Evolutionary conservation across 2,113 vertebrate genomes (phyloP).

Genomic region (Narcine bancroftii): DNA sequence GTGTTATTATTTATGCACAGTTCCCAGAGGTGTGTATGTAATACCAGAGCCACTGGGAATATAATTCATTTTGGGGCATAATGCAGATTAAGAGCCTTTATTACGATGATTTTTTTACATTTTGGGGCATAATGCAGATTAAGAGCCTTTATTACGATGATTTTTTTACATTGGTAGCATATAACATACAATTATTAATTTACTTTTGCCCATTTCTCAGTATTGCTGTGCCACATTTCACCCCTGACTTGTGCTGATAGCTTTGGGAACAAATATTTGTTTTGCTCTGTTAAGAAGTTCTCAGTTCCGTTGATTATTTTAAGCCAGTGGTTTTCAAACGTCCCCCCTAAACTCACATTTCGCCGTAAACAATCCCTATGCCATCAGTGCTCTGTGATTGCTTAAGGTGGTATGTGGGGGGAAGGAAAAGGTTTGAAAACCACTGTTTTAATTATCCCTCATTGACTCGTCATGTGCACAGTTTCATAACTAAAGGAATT

Average conservation of each 20-base stretch:
- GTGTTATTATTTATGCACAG: neutral
- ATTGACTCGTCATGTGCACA: no score
- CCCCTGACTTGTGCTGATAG: neutral
- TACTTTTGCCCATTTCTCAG: neutral
- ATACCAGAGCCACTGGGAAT: neutral
- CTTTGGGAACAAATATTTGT: neutral
- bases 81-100: neutral
- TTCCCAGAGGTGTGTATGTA: neutral
- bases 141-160: neutral
- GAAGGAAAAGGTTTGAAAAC: no score
- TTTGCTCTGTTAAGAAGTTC: neutral
- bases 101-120: neutral
- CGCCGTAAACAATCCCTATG: no score
- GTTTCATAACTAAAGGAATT: no score
- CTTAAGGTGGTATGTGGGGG: no score
- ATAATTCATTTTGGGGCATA: neutral
- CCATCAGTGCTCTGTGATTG: no score
- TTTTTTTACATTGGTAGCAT: neutral
- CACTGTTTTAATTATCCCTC: no score
- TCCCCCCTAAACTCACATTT: no score
- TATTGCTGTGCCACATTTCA: neutral
- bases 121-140: no score
- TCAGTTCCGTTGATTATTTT: neutral
- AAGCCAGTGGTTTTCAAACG: no score
- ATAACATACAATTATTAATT: neutral